Conservation (phyloP, 2,888 invertebrate genomes). For the Diloba caeruleocephala region DNA sequence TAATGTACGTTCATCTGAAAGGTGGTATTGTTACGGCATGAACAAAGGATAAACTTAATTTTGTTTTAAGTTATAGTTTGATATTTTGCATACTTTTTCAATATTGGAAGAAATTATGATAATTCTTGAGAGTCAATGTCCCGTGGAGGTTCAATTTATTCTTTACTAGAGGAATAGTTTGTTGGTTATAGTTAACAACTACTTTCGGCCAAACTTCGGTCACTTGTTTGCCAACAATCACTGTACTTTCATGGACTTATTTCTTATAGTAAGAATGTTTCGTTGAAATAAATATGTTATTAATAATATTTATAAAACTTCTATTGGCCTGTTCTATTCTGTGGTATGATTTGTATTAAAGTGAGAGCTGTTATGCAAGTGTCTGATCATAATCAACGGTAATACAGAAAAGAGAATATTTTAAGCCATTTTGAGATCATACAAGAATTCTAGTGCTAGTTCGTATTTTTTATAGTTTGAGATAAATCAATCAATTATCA, state of each 20-base stretch:
- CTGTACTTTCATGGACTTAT: constrained; percentile 30
- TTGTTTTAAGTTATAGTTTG: not conserved
- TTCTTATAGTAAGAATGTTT: no score
- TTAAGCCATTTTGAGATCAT: constrained; percentile 33
- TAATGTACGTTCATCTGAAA: no score
- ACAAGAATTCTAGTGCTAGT: constrained; percentile 5
- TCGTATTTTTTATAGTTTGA: constrained; percentile 10
- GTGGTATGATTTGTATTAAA: constrained; percentile 15
- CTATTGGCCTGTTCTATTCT: constrained; percentile 12
- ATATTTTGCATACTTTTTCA: not conserved
- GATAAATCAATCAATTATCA: constrained; percentile 33
- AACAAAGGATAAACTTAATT: not conserved
- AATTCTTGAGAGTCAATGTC: constrained; percentile 7
- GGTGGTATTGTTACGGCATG: not conserved
- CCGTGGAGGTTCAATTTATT: constrained; percentile 18
- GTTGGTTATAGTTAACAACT: constrained; percentile 29
- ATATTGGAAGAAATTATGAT: not conserved
- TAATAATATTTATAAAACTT: constrained; percentile 26
- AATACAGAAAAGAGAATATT: constrained; percentile 26
- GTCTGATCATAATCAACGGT: constrained; percentile 9
- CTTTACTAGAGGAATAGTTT: constrained; percentile 36
- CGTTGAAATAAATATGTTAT: constrained; percentile 40
- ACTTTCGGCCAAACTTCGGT: constrained; percentile 27
- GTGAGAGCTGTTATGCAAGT: constrained; percentile 23
- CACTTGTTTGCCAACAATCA: constrained; percentile 41